Conservation (phyloP, 2,797 vertebrate genomes). For the Zenarchopterus dispar region DNA sequence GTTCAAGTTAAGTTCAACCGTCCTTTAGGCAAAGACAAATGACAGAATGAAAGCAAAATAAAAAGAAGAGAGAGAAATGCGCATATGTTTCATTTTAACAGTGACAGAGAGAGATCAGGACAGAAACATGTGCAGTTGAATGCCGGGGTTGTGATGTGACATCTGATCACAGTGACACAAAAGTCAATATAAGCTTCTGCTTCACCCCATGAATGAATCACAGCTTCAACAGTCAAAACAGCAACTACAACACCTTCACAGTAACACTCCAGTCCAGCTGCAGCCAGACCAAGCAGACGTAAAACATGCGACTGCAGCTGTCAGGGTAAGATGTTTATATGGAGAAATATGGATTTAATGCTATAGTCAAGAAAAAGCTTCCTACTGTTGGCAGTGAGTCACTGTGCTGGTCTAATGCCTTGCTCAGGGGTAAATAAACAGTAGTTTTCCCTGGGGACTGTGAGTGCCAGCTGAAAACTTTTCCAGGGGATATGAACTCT, state of each 20-base stretch:
- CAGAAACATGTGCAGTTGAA: slow-evolving; percentile 2
- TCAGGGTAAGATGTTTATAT: neutral
- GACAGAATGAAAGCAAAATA: neutral
- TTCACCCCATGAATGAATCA: slow-evolving; percentile 21
- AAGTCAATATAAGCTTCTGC: slow-evolving; percentile 34
- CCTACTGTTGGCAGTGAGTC: neutral
- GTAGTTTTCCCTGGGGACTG: neutral
- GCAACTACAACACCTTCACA: neutral
- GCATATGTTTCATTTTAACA: too few species aligned
- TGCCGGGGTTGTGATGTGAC: slow-evolving; percentile 21
- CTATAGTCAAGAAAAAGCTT: neutral
- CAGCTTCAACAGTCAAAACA: too few species aligned
- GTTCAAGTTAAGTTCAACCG: too few species aligned
- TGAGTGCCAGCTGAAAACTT: slow-evolving; percentile 7
- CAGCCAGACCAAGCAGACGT: neutral
- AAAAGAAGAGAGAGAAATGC: neutral
- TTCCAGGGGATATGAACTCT: neutral
- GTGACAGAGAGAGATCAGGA: too few species aligned
- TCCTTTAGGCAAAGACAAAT: too few species aligned
- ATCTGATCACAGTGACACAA: slow-evolving; percentile 29
- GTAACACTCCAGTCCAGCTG: slow-evolving; percentile 10
- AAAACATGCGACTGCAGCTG: neutral
- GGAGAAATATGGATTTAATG: neutral
- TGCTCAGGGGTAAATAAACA: neutral
- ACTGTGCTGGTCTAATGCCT: neutral